These are phyloP conservation scores for Rynchops niger DNA, from an alignment of 2,113 vertebrate species.

Conservation along the genomic window DNA sequence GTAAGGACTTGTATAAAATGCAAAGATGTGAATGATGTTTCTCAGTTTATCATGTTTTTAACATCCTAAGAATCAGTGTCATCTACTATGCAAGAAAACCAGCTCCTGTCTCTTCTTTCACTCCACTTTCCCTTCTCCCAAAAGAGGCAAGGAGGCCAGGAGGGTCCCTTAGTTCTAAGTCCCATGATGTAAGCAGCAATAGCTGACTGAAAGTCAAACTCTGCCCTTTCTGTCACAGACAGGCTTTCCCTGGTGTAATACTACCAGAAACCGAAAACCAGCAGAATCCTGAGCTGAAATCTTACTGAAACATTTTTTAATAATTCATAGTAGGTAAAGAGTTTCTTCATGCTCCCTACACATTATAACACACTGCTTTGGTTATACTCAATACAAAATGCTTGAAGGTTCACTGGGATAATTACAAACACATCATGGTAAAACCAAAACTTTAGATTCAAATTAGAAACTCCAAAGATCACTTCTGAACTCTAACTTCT, in stretches of 20 bases:
- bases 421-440: background rate
- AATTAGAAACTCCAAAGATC: background rate
- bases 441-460: background rate
- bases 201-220: background rate
- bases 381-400: background rate
- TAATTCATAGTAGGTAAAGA: background rate
- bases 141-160: background rate
- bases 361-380: background rate
- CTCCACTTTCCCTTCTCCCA: background rate
- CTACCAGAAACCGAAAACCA: background rate
- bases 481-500: background rate
- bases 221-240: background rate
- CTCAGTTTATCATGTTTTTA: background rate
- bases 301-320: background rate
- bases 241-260: background rate
- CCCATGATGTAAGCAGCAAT: background rate
- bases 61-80: background rate
- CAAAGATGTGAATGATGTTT: background rate
- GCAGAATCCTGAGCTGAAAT: background rate
- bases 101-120: background rate
- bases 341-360: background rate
- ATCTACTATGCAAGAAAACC: background rate
- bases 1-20: background rate
- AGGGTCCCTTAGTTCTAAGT: background rate
- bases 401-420: background rate